These are phyloP conservation scores for Ichneumoninae sp. DNA, from an alignment of 2,888 invertebrate genomes.

Conservation along the genomic window DNA sequence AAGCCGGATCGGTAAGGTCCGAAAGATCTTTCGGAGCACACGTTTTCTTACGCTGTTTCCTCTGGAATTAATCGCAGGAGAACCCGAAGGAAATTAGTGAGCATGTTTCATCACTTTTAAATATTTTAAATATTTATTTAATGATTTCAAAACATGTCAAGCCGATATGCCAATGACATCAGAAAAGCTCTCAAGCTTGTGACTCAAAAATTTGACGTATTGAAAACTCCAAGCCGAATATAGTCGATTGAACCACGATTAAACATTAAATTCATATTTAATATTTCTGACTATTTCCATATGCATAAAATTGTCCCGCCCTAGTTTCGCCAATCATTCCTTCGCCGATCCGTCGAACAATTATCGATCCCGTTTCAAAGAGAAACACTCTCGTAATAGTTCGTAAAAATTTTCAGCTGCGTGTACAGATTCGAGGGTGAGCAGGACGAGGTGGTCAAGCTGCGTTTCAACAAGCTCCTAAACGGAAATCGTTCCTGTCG, in stretches of 20 bases:
- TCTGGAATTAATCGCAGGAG: too few species aligned
- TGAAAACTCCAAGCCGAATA: too few species aligned
- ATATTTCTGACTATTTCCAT: neutral
- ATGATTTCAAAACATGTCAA: too few species aligned
- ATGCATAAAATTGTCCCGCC: neutral
- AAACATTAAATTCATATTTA: neutral
- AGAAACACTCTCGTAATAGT: neutral
- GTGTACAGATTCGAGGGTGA: conserved; percentile 95
- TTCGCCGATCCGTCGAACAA: neutral
- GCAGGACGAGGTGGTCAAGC: conserved; percentile 91
- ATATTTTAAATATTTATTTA: too few species aligned
- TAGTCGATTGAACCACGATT: too few species aligned
- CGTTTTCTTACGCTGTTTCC: neutral
- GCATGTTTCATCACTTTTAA: too few species aligned
- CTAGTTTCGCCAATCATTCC: neutral
- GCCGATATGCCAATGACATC: too few species aligned
- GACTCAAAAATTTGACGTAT: too few species aligned
- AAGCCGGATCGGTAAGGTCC: neutral
- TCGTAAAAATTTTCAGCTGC: conserved; percentile 87
- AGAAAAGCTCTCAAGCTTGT: too few species aligned
- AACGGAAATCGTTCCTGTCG: conserved; percentile 84
- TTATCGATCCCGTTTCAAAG: neutral
- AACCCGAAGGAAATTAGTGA: too few species aligned
- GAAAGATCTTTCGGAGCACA: neutral
- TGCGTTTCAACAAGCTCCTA: conserved; percentile 91